Percentiles rank a stretch among this genome's conserved stretches.
Conservation (phyloP, 2,797 vertebrate species). For the Acridotheres tristis region DNA sequence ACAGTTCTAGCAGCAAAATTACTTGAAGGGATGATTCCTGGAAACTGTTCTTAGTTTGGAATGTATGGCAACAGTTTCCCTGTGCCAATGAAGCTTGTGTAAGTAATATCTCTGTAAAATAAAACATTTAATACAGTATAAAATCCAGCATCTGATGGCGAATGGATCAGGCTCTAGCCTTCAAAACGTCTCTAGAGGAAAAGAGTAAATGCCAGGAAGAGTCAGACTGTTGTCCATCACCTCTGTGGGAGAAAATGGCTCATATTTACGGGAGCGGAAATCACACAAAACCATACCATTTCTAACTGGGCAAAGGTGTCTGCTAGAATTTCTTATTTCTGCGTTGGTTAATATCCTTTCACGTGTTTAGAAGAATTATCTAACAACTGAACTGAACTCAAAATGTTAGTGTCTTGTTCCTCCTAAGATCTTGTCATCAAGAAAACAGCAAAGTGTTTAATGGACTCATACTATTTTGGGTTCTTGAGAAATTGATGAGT, state of each 20-base stretch:
- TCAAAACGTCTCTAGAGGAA: not conserved
- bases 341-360: not conserved
- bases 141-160: not conserved
- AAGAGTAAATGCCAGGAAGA: not conserved
- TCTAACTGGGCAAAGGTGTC: not conserved
- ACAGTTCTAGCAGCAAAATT: not conserved
- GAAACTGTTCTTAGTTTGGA: not conserved
- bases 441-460: not conserved
- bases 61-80: not conserved
- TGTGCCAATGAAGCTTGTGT: not conserved
- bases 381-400: not conserved
- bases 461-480: not conserved
- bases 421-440: not conserved
- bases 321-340: not conserved
- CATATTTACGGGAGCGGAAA: not conserved
- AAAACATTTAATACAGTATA: not conserved
- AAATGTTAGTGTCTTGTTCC: not conserved
- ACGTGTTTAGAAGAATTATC: not conserved
- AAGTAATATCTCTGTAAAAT: not conserved
- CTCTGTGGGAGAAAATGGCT: not conserved
- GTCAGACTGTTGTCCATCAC: not conserved
- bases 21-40: not conserved
- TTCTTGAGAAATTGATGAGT: not conserved
- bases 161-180: not conserved
- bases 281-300: not conserved